Conservation (phyloP, 2,888 invertebrate species). For the Noctua janthina region DNA sequence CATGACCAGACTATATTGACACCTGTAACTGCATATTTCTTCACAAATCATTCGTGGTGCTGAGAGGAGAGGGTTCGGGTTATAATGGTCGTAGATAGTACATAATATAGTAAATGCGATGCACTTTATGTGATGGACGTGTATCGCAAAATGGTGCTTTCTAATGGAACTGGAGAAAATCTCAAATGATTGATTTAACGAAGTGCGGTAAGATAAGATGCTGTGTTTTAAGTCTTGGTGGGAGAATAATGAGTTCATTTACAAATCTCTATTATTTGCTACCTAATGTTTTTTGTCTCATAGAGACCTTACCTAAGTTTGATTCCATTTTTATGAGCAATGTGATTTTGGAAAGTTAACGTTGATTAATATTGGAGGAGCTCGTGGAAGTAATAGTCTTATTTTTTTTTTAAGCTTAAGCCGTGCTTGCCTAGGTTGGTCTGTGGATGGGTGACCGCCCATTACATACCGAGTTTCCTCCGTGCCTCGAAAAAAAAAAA, state of each 20-base stretch:
- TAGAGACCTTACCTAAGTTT: too few relatives aligned
- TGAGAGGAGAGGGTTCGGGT: constrained; percentile 20
- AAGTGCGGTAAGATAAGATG: constrained; percentile 13
- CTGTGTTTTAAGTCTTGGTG: neutral
- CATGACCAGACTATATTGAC: constrained; percentile 38
- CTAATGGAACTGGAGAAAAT: constrained; percentile 58
- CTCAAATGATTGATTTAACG: constrained; percentile 39
- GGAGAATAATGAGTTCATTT: neutral
- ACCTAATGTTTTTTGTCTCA: too few relatives aligned
- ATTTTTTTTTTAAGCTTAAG: too few relatives aligned
- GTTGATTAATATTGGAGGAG: neutral
- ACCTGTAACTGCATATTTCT: constrained; percentile 46
- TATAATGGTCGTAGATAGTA: constrained; percentile 29
- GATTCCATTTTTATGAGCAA: too few relatives aligned
- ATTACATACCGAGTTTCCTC: too few relatives aligned
- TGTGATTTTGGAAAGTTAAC: neutral
- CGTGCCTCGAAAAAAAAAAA: too few relatives aligned
- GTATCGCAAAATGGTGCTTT: constrained; percentile 57
- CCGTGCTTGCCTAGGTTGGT: too few relatives aligned
- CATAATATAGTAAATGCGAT: constrained; percentile 36
- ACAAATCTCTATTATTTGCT: neutral
- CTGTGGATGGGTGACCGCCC: too few relatives aligned
- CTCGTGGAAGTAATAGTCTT: too few relatives aligned
- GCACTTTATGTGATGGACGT: constrained; percentile 60
- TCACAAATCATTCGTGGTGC: neutral